Conservation (phyloP, 2,888 invertebrate species). For the Arrhopalites spinosus region DNA sequence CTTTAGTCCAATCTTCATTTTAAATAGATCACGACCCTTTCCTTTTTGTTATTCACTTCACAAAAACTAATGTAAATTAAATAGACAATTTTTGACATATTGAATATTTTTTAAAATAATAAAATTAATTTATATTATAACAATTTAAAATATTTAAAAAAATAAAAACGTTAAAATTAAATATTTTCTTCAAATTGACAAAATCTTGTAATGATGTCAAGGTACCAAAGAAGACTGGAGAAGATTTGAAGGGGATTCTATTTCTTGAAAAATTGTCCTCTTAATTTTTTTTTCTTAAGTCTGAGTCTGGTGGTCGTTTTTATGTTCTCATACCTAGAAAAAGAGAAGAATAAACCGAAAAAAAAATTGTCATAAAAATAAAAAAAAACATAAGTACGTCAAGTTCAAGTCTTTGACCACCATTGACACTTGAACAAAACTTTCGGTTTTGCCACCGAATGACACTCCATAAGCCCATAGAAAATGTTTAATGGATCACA, state of each 20-base stretch:
- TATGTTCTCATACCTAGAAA: slow-evolving; percentile 31
- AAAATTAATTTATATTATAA: no score
- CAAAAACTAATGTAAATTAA: no score
- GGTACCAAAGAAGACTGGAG: slow-evolving; percentile 13
- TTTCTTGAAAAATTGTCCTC: background rate
- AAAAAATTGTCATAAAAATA: slow-evolving; percentile 36
- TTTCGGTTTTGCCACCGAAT: background rate
- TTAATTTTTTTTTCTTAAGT: background rate
- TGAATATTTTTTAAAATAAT: no score
- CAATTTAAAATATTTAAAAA: no score
- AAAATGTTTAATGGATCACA: slow-evolving; percentile 4
- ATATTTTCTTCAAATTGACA: background rate
- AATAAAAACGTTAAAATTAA: no score
- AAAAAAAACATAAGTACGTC: background rate
- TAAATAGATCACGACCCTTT: background rate
- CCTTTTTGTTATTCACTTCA: background rate
- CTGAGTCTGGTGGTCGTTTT: slow-evolving; percentile 21
- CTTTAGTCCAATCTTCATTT: background rate
- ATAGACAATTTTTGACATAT: no score
- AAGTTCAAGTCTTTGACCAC: background rate
- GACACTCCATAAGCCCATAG: background rate
- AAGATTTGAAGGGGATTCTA: background rate
- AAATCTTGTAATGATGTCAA: background rate
- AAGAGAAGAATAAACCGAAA: slow-evolving; percentile 29
- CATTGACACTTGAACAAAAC: background rate